A percentile compares a stretch with the other conserved stretches of the same genome.
These are phyloP conservation scores for Heliconius cydno DNA, from an alignment of 2,888 invertebrate species.

Conservation along the genomic window DNA sequence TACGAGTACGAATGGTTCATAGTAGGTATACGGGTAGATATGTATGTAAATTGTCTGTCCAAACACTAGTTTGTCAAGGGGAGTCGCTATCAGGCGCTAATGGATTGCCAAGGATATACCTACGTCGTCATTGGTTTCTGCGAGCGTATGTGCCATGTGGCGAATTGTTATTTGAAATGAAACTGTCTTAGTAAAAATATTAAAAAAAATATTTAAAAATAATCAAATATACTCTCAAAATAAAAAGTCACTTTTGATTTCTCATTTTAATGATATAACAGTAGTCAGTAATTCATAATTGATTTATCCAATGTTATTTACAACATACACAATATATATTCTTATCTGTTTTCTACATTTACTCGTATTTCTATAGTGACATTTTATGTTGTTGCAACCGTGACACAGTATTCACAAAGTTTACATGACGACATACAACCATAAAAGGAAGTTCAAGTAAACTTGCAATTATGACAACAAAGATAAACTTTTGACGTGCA, in stretches of 20 bases:
- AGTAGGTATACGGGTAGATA: slow-evolving; percentile 6
- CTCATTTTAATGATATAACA: too few species aligned
- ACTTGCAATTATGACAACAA: not conserved
- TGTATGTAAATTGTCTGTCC: slow-evolving; percentile 19
- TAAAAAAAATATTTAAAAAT: not conserved
- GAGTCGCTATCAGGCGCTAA: slow-evolving; percentile 29
- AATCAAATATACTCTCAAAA: not conserved
- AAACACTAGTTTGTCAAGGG: slow-evolving; percentile 19
- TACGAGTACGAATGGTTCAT: not conserved
- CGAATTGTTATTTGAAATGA: not conserved
- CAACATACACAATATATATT: not conserved
- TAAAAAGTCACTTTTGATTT: too few species aligned
- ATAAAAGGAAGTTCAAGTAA: not conserved
- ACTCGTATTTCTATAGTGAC: not conserved
- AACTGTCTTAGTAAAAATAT: not conserved
- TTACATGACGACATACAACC: not conserved
- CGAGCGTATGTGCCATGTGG: not conserved
- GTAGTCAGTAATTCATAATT: too few species aligned
- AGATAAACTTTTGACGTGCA: not conserved
- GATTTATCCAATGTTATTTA: too few species aligned
- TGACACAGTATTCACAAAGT: slow-evolving; percentile 11
- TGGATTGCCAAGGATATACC: slow-evolving; percentile 31
- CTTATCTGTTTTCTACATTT: not conserved
- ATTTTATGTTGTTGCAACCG: slow-evolving; percentile 14
- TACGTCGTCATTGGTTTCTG: not conserved